phyloP scores from a whole-genome alignment of 2,888 invertebrate species.

The Opisthograptis luteolata region DNA sequence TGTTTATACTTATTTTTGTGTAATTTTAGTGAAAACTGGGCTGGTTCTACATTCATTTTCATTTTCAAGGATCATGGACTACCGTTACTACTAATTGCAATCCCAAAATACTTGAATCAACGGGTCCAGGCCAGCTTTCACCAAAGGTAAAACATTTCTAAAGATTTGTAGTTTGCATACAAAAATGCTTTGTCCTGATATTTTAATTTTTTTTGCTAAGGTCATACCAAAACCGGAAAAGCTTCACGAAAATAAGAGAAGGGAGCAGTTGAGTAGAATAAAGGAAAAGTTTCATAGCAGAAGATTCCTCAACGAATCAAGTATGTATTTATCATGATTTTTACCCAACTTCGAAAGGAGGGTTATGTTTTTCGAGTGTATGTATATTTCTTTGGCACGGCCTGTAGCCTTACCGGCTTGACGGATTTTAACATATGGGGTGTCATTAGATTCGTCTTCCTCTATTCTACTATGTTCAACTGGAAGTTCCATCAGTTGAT shows the following conservation, averaged over 20 bases:
- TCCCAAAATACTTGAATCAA: neutral
- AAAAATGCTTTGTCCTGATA: neutral
- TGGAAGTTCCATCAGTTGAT: too few species aligned
- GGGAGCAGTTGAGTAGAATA: conserved; percentile 46
- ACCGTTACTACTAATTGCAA: conserved; percentile 16
- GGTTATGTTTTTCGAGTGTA: too few species aligned
- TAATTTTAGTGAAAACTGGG: conserved; percentile 57
- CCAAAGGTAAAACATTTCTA: conserved; percentile 48
- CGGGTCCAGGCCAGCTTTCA: conserved; percentile 52
- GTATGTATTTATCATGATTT: too few species aligned
- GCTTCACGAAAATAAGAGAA: conserved; percentile 55
- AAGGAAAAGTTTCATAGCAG: conserved; percentile 64
- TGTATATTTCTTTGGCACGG: too few species aligned
- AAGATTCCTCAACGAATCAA: conserved; percentile 59
- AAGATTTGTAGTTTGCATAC: neutral
- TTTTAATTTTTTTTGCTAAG: conserved; percentile 34
- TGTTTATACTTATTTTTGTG: too few species aligned
- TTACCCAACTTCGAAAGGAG: too few species aligned
- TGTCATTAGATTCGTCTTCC: too few species aligned
- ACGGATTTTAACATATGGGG: too few species aligned
- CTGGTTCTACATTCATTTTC: conserved; percentile 48
- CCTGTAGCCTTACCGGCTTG: too few species aligned
- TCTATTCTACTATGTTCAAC: too few species aligned
- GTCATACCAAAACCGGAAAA: conserved; percentile 39
- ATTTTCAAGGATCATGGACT: conserved; percentile 51